Evolutionary conservation across 2,113 vertebrate genomes (phyloP), one percentile per base, ranked within the genome.

Genomic region (Podocnemis expansa): DNA sequence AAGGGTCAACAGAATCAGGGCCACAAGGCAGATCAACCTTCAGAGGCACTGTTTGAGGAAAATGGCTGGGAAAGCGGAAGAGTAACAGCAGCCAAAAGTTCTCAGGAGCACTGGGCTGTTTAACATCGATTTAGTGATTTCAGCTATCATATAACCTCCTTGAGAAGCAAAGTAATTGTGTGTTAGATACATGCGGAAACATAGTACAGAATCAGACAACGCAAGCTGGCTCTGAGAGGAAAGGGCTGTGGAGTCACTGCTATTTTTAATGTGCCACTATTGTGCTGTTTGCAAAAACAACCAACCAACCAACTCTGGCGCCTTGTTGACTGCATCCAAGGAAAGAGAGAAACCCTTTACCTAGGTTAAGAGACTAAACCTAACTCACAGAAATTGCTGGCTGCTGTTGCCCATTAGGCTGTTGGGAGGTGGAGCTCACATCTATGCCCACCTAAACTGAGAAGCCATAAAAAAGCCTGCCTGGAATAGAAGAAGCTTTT

Each of bases 141-240:
- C 24, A 85, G 58, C 13, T 58, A 75, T n/a, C n/a, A n/a, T n/a
- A n/a, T 84, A 73, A 14, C 1, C 91, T 73, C 22, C 45, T 87
- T 52, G 2, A 0, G 76, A 63, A 82, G 79, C 31, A 63, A 41
- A 1, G 54, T 73, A 25, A 54, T 27, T 70, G 52, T 0, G 0
- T 29, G 14, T 82, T 83, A 89, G 49, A 19, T 45, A 56, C 41
- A 51, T 27, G 38, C 16, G 10, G 2, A 0, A n/a, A 56, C 49
- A 78, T 41, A 63, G n/a, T 31, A 13, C 38, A 47, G 45, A 87
- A 63, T 19, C 84, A 82, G 87, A 67, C n/a, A 80, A 31, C 12
- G 16, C 80, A 80, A 4, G 27, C n/a, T 58, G 22, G 38, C n/a
- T 89, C 80, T 14, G 38, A 58, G 55, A 83, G 73, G 0, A 78